Percentiles rank a stretch among this genome's conserved stretches.
Evolutionary conservation across 2,888 invertebrate genomes (phyloP).

Genomic region (Dioctria linearis): DNA sequence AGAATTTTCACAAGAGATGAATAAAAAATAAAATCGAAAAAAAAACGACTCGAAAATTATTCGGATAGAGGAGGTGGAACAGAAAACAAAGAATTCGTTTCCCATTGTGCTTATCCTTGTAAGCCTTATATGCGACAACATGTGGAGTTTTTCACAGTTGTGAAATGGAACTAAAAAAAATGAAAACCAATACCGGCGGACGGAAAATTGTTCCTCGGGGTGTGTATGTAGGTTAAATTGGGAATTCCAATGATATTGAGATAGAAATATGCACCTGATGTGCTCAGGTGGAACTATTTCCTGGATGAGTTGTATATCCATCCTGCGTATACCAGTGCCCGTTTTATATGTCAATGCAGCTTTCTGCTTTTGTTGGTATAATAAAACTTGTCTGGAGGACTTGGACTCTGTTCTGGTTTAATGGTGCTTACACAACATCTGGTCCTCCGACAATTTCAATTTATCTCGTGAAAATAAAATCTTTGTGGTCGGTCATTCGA

Average conservation of each 20-base stretch:
- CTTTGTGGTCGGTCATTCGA: too few species aligned
- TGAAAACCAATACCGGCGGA: too few species aligned
- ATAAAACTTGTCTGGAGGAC: too few species aligned
- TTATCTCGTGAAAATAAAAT: too few species aligned
- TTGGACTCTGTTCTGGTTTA: too few species aligned
- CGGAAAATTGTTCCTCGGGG: too few species aligned
- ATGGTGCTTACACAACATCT: too few species aligned
- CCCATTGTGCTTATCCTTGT: neutral
- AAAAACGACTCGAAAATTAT: neutral
- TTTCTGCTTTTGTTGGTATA: neutral
- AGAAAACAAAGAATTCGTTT: neutral
- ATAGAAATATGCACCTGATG: too few species aligned
- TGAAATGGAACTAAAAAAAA: neutral
- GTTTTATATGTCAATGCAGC: neutral
- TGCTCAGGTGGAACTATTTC: neutral
- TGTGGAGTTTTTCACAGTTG: neutral
- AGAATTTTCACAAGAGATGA: slow-evolving; percentile 10
- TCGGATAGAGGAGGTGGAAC: neutral
- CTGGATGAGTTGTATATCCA: neutral
- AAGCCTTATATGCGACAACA: neutral
- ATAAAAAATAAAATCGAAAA: neutral
- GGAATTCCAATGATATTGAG: too few species aligned
- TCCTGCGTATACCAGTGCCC: neutral
- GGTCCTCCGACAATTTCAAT: too few species aligned
- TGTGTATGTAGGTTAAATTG: too few species aligned